Evolutionary conservation across 2,888 invertebrate species (phyloP).

Genomic region (Harpagoxenus sublaevis): DNA sequence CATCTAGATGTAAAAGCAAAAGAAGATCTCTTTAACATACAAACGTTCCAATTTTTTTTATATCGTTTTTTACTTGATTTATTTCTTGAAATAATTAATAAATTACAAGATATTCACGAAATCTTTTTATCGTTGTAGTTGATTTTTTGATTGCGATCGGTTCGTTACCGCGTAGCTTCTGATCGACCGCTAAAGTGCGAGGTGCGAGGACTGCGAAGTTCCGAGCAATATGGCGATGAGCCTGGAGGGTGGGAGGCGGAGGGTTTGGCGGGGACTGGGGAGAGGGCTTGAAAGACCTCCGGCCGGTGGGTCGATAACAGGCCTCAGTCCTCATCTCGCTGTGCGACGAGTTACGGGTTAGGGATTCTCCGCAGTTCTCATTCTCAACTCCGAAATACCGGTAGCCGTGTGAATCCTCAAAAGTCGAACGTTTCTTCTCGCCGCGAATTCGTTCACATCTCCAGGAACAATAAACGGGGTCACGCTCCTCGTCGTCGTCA

Average conservation of each 20-base stretch:
- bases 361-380: background rate
- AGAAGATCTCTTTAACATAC: too few species aligned
- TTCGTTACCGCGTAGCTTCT: background rate
- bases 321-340: slow-evolving; percentile 87
- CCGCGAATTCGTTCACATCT: background rate
- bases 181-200: slow-evolving; percentile 8
- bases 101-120: background rate
- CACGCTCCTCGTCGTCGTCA: background rate
- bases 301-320: slow-evolving; percentile 85
- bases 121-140: background rate
- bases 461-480: background rate
- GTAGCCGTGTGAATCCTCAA: background rate
- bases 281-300: slow-evolving; percentile 81
- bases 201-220: slow-evolving; percentile 10
- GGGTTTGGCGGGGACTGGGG: slow-evolving; percentile 72
- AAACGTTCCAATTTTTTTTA: too few species aligned
- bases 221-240: slow-evolving; percentile 58
- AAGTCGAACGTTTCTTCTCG: background rate
- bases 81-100: background rate
- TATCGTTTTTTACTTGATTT: background rate
- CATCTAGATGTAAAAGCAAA: too few species aligned
- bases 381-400: background rate
- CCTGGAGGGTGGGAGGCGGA: slow-evolving; percentile 67
- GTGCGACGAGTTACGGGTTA: slow-evolving; percentile 38
- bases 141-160: background rate